Evolutionary conservation across 2,888 invertebrate genomes (phyloP), one percentile per base, ranked within the genome.

Genomic region (Dorcus parallelipipedus): DNA sequence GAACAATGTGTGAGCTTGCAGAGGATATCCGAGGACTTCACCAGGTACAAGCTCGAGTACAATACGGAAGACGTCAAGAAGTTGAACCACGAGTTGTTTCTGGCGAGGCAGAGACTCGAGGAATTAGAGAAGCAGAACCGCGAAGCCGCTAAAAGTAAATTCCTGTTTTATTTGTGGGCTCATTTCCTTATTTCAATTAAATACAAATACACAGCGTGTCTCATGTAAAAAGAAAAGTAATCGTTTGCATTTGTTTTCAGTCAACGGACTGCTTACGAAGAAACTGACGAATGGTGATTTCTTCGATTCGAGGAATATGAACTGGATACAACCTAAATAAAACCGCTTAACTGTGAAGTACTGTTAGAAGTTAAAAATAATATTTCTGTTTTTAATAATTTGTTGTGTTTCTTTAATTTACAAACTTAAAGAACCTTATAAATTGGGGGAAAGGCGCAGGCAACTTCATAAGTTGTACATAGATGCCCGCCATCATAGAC

Each of bases 121-220:
- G 74, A 75, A 33, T 60, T 76, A 23, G 75, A 76, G 62, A 72
- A 74, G 55, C 64, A 69, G 9, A 68, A 76, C 10, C 64, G 74
- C 38, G 76, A 75, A 62, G 67, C 71, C n/a, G 68, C 71, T 47
- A 77, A 76, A 65, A 67, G 77, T 76, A 65, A 66, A 68, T 41
- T 10, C 10, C 14, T 14, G 14, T 14, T 14, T 14, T 14, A 41
- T 3, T n/a, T 10, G 41, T 10, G 41, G 20, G 3, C 20, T 41
- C n/a, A 3, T n/a, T 20, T 20, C 20, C 20, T 1, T 20, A 20
- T 20, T 20, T 2, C 20, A 20, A 20, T 20, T 20, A 2, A 20
- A 20, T 2, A 20, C 14, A 14, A 14, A 1, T 14, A 14, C 14
- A 14, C 14, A 14, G 14, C 14, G 1, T 14, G 14, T 14, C 1